Conservation (phyloP, 2,888 invertebrate species). For the Thereva nobilitata region DNA sequence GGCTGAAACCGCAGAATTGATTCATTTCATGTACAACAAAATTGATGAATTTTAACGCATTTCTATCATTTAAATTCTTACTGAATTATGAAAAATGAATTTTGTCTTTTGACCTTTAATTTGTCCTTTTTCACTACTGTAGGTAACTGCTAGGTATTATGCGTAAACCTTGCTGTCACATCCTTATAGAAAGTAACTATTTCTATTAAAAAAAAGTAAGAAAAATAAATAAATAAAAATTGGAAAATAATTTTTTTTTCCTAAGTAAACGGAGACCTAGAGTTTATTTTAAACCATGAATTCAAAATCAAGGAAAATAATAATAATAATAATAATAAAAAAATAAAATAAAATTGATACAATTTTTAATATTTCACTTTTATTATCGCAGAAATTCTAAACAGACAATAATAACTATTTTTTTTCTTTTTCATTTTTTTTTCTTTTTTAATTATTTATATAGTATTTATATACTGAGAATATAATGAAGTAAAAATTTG, state of each 20-base stretch:
- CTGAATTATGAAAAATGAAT: too few species aligned
- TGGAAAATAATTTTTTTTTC: neutral
- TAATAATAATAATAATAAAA: neutral
- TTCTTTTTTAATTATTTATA: too few species aligned
- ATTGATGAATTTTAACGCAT: too few species aligned
- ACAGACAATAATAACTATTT: constrained; percentile 10
- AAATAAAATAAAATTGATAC: constrained; percentile 14
- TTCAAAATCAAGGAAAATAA: neutral
- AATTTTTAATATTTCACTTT: constrained; percentile 17
- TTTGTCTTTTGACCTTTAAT: too few species aligned
- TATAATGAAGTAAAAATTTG: neutral
- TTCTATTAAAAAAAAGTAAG: neutral
- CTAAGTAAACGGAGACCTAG: too few species aligned
- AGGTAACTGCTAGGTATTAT: too few species aligned
- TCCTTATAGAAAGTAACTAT: neutral
- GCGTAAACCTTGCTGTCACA: too few species aligned
- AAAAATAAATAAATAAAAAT: neutral
- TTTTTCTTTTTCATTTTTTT: too few species aligned
- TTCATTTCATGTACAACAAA: too few species aligned
- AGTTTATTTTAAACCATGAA: neutral
- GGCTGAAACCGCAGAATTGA: too few species aligned
- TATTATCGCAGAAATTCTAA: constrained; percentile 31
- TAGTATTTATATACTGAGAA: constrained; percentile 14
- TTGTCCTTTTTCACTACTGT: too few species aligned
- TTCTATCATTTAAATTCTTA: too few species aligned